Base-by-base conservation (phyloP, 2,888 invertebrate species). In the Hecatera dysodea region DNA sequence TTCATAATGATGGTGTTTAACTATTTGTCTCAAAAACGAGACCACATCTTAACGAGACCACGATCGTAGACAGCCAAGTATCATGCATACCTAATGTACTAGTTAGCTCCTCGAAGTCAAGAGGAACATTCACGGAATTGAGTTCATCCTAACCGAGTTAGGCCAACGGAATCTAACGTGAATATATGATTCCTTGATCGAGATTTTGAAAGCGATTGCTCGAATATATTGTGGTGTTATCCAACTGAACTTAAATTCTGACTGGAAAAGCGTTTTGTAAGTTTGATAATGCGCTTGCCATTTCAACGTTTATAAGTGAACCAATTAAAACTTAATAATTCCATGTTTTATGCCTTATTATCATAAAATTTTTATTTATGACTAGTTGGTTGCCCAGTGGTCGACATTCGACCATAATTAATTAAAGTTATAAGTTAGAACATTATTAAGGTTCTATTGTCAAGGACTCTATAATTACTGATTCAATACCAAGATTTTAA, bases 131-230 rank as follows among this genome's bases (percentile, higher is more conserved):
- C 71, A 61, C 48, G 56, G 27, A 78, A 82, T 68, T 64, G 73
- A 78, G 79, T 67, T 69, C 60, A 72, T 66, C 56, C 56, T 64
- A 56, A 61, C 50, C 22, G 33, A 80, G 68, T 53, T 81, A 67
- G 67, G 67, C 56, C 73, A 63, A 69, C 52, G 53, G 59, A 57
- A 78, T 69, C 63, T 57, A 77, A 62, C 44, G 72, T 81, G 79
- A 81, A 79, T 79, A 65, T 65, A 67, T 72, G 78, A 77, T 79
- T 48, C 44, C 29, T 27, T 44, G 48, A 81, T 81, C 65, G 46
- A 60, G 67, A 80, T 66, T 69, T 63, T 60, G 69, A 19, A 48
- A 42, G 67, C 55, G 24, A 67, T 75, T 33, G 24, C 46, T 19
- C n/a, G 72, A 42, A 72, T 48, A 53, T 64, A 69, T 72, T n/a